Evolutionary conservation across 2,888 invertebrate genomes (phyloP).

Genomic region (Aplocera efformata): DNA sequence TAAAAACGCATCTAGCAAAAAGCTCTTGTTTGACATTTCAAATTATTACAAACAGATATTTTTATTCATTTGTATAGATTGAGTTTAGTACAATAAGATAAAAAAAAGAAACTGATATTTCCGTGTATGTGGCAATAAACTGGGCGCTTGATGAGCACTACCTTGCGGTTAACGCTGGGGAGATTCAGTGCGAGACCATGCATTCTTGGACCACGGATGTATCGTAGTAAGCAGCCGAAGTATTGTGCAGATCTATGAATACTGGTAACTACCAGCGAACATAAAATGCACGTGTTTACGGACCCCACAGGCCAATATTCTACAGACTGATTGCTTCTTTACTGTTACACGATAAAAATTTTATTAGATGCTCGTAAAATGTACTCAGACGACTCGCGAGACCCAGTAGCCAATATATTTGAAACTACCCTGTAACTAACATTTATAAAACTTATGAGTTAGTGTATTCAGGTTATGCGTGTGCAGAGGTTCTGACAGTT

Average conservation of each 20-base stretch:
- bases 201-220: too few species aligned
- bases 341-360: conserved; percentile 79
- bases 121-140: too few species aligned
- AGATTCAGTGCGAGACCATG: too few species aligned
- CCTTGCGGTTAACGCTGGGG: too few species aligned
- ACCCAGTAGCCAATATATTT: conserved; percentile 76
- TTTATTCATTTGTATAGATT: too few species aligned
- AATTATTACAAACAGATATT: conserved; percentile 33
- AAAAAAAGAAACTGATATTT: too few species aligned
- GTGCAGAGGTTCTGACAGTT: conserved; percentile 5
- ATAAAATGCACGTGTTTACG: conserved; percentile 79
- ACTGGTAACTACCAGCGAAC: conserved; percentile 54
- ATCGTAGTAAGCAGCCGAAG: conserved; percentile 31
- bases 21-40: conserved; percentile 10
- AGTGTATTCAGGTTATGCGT: conserved; percentile 30
- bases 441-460: conserved; percentile 59
- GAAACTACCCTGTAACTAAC: conserved; percentile 72
- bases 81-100: too few species aligned
- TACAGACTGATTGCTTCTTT: conserved; percentile 79
- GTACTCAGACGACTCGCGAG: conserved; percentile 70
- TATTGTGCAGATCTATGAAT: conserved; percentile 47
- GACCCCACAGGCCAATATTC: conserved; percentile 74
- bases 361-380: conserved; percentile 77
- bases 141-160: too few species aligned
- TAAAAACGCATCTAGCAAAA: too few species aligned